Evolutionary conservation across 2,888 invertebrate species (phyloP).

Genomic region (Nomada fabriciana): DNA sequence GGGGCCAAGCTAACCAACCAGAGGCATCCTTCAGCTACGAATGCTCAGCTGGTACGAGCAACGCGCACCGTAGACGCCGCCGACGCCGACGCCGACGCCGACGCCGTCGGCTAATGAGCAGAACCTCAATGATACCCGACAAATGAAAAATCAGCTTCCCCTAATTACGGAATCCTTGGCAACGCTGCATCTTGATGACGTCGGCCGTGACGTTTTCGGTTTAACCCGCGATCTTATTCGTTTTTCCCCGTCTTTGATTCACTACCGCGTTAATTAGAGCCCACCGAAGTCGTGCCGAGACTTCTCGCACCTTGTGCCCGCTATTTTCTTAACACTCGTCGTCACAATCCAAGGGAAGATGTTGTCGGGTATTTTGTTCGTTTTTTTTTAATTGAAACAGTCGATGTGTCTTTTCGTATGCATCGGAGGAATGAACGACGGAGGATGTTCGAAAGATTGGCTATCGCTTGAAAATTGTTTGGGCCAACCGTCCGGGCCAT

Average conservation of each 20-base stretch:
- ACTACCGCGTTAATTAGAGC: conserved; percentile 53
- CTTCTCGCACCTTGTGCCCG: not conserved
- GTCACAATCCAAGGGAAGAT: conserved; percentile 1
- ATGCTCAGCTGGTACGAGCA: conserved; percentile 53
- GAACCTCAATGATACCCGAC: conserved; percentile 66
- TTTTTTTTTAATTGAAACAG: no score
- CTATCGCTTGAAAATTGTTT: conserved; percentile 31
- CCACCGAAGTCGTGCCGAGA: conserved; percentile 26
- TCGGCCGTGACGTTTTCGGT: conserved; percentile 51
- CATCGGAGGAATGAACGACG: not conserved
- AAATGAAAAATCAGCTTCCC: conserved; percentile 70
- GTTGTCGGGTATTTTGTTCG: not conserved
- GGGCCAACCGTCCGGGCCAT: conserved; percentile 38
- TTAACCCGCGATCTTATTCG: conserved; percentile 49
- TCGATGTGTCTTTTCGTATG: no score
- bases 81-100: conserved; percentile 54
- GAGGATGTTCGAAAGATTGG: not conserved
- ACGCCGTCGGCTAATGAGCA: conserved; percentile 67
- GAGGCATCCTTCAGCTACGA: conserved; percentile 71
- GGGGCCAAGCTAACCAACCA: conserved; percentile 75
- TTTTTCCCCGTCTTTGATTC: conserved; percentile 54
- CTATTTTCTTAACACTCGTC: not conserved
- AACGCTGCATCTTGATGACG: conserved; percentile 60
- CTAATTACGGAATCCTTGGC: conserved; percentile 68
- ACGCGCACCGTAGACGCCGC: conserved; percentile 54